A percentile compares a stretch with the other conserved stretches of the same genome.
Conservation (phyloP, 2,113 vertebrate genomes). For the Syngnathus typhle region DNA sequence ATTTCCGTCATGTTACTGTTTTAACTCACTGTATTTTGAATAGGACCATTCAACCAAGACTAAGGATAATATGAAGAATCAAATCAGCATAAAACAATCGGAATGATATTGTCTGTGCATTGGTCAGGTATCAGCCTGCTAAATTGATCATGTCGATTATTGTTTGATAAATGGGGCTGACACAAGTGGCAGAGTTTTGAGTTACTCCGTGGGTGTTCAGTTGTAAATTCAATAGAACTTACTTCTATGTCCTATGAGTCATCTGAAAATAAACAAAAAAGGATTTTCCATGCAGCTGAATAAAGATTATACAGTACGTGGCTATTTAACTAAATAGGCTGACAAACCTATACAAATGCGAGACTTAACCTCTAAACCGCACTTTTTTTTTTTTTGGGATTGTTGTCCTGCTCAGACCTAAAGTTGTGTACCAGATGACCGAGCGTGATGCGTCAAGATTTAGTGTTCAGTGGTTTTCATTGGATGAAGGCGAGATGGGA, state of each 20-base stretch:
- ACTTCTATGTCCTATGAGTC: not conserved
- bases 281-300: not conserved
- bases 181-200: not conserved
- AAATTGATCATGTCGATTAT: no score
- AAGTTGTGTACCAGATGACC: not conserved
- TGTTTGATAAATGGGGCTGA: no score
- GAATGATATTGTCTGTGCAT: no score
- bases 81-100: no score
- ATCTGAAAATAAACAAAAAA: not conserved
- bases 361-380: not conserved
- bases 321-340: not conserved
- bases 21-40: no score
- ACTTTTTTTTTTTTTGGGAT: not conserved
- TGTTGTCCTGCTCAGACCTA: not conserved
- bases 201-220: not conserved
- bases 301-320: not conserved
- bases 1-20: no score
- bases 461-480: constrained; percentile 3
- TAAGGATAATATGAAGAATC: no score
- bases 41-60: no score
- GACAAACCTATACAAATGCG: not conserved
- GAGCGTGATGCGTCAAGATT: not conserved
- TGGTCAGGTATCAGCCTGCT: no score
- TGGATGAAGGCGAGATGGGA: constrained; percentile 12
- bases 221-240: not conserved